These are phyloP conservation scores for Buceros bicornis DNA, from an alignment of 2,797 vertebrate genomes.

Conservation along the genomic window DNA sequence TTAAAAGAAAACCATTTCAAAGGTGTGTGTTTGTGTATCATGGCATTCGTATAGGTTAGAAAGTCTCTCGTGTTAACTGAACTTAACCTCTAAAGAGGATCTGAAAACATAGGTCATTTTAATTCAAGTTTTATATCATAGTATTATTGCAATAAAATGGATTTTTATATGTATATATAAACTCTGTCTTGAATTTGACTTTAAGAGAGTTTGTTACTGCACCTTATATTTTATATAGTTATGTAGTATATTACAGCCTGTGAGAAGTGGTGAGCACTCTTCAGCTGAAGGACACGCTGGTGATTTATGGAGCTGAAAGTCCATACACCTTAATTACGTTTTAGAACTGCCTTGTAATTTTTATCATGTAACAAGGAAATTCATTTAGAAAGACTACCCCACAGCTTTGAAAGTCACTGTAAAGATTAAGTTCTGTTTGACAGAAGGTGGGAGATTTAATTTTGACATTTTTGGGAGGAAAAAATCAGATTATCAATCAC, in stretches of 20 bases:
- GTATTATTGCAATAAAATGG: neutral
- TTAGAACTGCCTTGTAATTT: conserved; percentile 56
- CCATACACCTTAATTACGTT: conserved; percentile 55
- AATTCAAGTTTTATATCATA: conserved; percentile 26
- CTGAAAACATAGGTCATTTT: conserved; percentile 9
- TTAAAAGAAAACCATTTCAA: neutral
- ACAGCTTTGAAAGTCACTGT: conserved; percentile 61
- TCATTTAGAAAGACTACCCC: conserved; percentile 53
- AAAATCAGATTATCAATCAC: conserved; percentile 1
- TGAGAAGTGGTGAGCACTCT: neutral
- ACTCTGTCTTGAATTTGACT: conserved; percentile 12
- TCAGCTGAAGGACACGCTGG: conserved; percentile 46
- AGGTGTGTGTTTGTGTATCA: neutral
- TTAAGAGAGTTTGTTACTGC: neutral
- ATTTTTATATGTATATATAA: conserved; percentile 8
- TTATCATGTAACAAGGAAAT: conserved; percentile 68
- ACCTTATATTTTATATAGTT: conserved; percentile 51
- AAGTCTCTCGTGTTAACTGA: neutral
- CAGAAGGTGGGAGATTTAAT: conserved; percentile 41
- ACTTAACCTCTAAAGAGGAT: neutral
- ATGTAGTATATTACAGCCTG: conserved; percentile 3
- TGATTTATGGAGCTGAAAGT: conserved; percentile 63
- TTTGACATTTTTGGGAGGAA: fast-evolving
- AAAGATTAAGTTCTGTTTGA: conserved; percentile 46
- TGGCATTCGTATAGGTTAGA: neutral